phyloP scores from a whole-genome alignment of 2,113 vertebrate species.

The Murina feae region DNA sequence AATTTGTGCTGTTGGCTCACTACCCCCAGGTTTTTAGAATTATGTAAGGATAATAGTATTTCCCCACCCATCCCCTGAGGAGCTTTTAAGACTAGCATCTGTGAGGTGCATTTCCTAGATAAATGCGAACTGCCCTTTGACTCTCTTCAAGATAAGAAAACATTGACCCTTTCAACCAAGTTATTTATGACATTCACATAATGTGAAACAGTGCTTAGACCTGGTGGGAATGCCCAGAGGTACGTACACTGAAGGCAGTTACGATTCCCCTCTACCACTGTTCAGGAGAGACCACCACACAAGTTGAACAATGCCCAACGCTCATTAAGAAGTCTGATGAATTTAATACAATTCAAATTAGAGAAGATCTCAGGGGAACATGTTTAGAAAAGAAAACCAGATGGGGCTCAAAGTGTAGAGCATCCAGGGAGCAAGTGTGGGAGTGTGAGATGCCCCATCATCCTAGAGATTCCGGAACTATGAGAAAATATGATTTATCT shows the following conservation, averaged over 20 bases:
- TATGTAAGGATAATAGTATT: conserved; percentile 73
- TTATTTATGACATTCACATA: conserved; percentile 73
- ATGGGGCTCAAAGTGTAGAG: conserved; percentile 34
- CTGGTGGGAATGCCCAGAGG: conserved; percentile 25
- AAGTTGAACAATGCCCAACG: conserved; percentile 60
- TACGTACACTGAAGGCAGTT: not conserved
- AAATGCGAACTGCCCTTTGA: conserved; percentile 75
- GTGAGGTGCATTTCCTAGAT: conserved; percentile 78
- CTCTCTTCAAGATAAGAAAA: conserved; percentile 77
- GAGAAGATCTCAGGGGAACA: conserved; percentile 50
- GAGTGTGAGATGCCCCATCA: conserved; percentile 53
- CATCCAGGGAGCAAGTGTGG: conserved; percentile 48
- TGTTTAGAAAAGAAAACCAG: conserved; percentile 66
- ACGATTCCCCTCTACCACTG: conserved; percentile 41
- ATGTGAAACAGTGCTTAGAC: conserved; percentile 65
- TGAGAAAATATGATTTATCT: conserved; percentile 64
- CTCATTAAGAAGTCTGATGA: conserved; percentile 70
- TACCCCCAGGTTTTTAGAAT: conserved; percentile 58
- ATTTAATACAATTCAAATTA: conserved; percentile 71
- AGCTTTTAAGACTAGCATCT: conserved; percentile 75
- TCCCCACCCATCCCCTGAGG: conserved; percentile 73
- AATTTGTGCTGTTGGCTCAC: conserved; percentile 37
- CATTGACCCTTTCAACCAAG: conserved; percentile 69
- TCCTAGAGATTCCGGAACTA: conserved; percentile 56
- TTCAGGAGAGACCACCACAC: conserved; percentile 55